Conservation (phyloP, 2,888 invertebrate species). For the Cecidostiba fungosa region DNA sequence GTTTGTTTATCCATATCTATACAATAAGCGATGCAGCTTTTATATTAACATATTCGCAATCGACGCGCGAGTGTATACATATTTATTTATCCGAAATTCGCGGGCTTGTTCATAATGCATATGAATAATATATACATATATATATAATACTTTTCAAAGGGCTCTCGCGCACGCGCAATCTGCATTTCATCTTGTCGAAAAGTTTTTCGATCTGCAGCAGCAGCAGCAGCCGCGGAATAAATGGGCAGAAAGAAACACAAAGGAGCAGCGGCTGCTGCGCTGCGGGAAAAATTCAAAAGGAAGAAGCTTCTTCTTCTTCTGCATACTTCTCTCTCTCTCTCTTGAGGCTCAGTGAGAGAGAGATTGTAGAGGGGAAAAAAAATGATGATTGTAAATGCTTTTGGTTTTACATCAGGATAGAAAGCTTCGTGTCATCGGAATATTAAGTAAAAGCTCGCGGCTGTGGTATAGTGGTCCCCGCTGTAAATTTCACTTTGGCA, state of each 20-base stretch:
- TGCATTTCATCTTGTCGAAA: conserved; percentile 10
- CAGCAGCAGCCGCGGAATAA: background rate
- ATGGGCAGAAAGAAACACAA: conserved; percentile 13
- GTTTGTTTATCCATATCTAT: conserved; percentile 2
- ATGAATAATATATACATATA: background rate
- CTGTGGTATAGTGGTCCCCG: conserved; percentile 48
- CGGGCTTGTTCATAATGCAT: background rate
- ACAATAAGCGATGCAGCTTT: too few relatives aligned
- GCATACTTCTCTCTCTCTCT: background rate
- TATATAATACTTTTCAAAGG: too few relatives aligned
- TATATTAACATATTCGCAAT: background rate
- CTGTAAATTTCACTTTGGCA: conserved; percentile 77
- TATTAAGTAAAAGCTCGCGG: conserved; percentile 16
- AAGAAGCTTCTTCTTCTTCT: background rate
- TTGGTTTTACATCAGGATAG: background rate
- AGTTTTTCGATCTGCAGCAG: conserved; percentile 5
- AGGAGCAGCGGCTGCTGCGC: background rate
- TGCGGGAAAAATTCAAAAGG: background rate
- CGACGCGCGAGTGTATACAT: background rate
- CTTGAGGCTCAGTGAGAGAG: background rate
- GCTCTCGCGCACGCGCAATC: background rate
- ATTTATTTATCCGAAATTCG: conserved; percentile 1
- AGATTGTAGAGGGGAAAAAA: too few relatives aligned
- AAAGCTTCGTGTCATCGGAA: background rate
- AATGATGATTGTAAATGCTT: too few relatives aligned